Evolutionary conservation across 2,888 invertebrate genomes (phyloP).

Genomic region (Diploptera punctata): DNA sequence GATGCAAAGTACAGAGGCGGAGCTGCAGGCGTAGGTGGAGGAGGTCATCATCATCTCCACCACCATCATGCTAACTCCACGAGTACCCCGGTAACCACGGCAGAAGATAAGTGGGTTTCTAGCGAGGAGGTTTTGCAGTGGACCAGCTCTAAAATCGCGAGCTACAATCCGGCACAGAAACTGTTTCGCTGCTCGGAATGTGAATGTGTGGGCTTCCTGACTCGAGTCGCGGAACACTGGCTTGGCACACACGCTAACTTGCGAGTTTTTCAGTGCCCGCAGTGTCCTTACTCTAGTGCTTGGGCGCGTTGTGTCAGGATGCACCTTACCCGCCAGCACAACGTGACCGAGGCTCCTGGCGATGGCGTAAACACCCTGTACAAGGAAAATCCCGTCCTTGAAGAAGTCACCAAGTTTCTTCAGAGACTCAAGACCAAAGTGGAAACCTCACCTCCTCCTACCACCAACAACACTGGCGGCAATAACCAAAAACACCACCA

Average conservation of each 20-base stretch:
- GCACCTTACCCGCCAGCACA: slow-evolving; percentile 76
- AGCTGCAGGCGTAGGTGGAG: slow-evolving; percentile 20
- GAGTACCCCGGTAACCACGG: slow-evolving; percentile 30
- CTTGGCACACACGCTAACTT: slow-evolving; percentile 74
- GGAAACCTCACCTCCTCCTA: slow-evolving; percentile 48
- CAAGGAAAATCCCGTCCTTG: slow-evolving; percentile 76
- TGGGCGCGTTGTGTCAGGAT: slow-evolving; percentile 78
- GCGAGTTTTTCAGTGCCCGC: slow-evolving; percentile 67
- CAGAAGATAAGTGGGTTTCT: slow-evolving; percentile 67
- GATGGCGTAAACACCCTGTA: slow-evolving; percentile 62
- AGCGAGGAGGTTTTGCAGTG: slow-evolving; percentile 73
- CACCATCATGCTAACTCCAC: slow-evolving; percentile 8
- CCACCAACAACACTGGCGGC: background rate
- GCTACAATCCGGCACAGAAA: slow-evolving; percentile 78
- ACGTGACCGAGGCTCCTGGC: slow-evolving; percentile 63
- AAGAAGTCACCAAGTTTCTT: slow-evolving; percentile 74
- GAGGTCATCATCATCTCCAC: slow-evolving; percentile 62
- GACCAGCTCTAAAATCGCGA: slow-evolving; percentile 81
- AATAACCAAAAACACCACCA: slow-evolving; percentile 20
- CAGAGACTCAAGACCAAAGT: slow-evolving; percentile 71
- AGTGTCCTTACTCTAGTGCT: slow-evolving; percentile 76
- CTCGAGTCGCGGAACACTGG: slow-evolving; percentile 79
- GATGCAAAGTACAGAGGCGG: slow-evolving; percentile 45
- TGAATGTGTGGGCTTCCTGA: slow-evolving; percentile 76
- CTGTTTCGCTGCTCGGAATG: slow-evolving; percentile 78